Percentiles rank a stretch among this genome's conserved stretches.
phyloP scores from a whole-genome alignment of 2,797 vertebrate species.

The Hypotaenidia okinawae region DNA sequence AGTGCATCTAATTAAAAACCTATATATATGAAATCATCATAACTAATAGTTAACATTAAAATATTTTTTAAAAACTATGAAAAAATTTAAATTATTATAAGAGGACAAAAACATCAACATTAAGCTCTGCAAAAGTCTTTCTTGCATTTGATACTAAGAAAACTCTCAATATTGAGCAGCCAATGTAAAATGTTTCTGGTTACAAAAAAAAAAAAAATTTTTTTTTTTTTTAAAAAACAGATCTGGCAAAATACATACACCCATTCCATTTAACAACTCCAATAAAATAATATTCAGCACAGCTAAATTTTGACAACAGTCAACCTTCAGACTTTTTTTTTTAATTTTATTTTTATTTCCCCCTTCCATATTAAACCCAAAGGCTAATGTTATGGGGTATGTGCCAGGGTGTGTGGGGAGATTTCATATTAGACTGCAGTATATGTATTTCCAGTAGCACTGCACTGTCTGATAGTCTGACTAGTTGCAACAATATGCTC shows the following conservation, averaged over 20 bases:
- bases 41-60: conserved; percentile 81
- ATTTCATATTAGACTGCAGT: conserved; percentile 87
- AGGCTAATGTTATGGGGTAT: conserved; percentile 56
- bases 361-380: conserved; percentile 65
- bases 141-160: conserved; percentile 76
- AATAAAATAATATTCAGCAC: conserved; percentile 79
- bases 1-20: conserved; percentile 82
- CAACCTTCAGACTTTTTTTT: conserved; percentile 70
- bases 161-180: conserved; percentile 66
- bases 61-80: conserved; percentile 78
- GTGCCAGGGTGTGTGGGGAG: not conserved
- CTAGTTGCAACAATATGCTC: conserved; percentile 91
- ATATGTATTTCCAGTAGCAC: conserved; percentile 93
- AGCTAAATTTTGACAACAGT: conserved; percentile 81
- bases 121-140: conserved; percentile 78
- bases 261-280: conserved; percentile 79
- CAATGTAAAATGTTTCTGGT: conserved; percentile 71
- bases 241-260: conserved; percentile 79
- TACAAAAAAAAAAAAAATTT: conserved; percentile 11
- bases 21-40: conserved; percentile 77
- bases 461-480: conserved; percentile 96
- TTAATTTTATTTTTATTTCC: conserved; percentile 19
- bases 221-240: conserved; percentile 21
- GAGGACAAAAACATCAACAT: conserved; percentile 77
- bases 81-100: conserved; percentile 80